Evolutionary conservation across 2,888 invertebrate species (phyloP), one percentile per base, ranked within the genome.

Genomic region (Diaperis boleti): DNA sequence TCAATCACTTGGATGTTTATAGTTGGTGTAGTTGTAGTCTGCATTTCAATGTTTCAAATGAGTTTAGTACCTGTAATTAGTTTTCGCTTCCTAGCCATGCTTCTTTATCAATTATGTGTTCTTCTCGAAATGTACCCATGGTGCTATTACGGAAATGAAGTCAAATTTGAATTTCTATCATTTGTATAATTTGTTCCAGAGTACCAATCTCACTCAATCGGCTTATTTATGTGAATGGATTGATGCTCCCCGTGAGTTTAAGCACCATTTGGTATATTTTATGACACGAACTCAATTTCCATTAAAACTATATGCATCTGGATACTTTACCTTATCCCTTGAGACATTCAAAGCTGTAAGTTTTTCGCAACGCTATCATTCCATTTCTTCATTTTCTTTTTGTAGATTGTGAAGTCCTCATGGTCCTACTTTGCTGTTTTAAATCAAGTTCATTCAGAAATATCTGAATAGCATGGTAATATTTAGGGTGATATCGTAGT

Each of bases 71-170:
- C 73, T 0, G 47, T 70, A n/a, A 37, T 64, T 4, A 75, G 73
- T 26, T 26, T 26, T 3, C 67, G 72, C 45, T 75, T 86, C 59
- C 79, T 83, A 1, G 85, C 86, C 5, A 84, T 85, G 82, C 74
- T 81, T 0, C 76, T 85, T 8, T 87, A 86, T 75, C 83, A 85
- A 59, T 72, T 74, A 45, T 86, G 86, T 72, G 85, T 87, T 72
- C 77, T 86, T 11, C 79, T 83, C 5, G 85, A 87, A 75, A 77
- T 87, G 68, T 84, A 84, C 65, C 75, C 86, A 1, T 85, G 84
- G 73, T 87, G 87, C 74, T 86, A 83, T 78, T 85, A 82, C 69
- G 87, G 87, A 20, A 3, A 20, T 6, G 20, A 20, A 4, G 4
- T 4, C 20, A 20, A 20, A 20, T 20, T 20, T 20, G 20, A 20